phyloP scores from a whole-genome alignment of 2,113 vertebrate species.

The Xenopus borealis region DNA sequence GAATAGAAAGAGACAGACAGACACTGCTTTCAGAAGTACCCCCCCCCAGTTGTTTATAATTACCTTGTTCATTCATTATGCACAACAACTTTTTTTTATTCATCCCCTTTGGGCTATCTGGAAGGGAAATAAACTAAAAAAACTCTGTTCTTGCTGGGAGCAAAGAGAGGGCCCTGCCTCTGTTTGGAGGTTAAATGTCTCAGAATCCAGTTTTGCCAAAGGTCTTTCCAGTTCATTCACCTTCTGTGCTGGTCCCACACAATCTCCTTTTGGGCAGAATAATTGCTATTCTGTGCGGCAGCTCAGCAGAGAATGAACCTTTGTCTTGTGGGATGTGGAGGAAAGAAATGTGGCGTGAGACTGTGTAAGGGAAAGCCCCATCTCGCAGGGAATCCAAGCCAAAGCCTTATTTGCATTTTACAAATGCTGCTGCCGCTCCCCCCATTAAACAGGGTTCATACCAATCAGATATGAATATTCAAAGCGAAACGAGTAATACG shows the following conservation, averaged over 20 bases:
- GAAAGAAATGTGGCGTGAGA: constrained; percentile 42
- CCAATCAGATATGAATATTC: no score
- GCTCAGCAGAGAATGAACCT: constrained; percentile 25
- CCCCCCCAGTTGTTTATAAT: no score
- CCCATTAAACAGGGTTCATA: no score
- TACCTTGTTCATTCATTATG: no score
- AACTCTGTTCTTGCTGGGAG: background rate
- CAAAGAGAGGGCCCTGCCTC: background rate
- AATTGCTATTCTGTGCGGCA: constrained; percentile 35
- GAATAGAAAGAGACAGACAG: no score
- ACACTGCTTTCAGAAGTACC: no score
- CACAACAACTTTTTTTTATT: background rate
- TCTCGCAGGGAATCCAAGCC: constrained; percentile 10
- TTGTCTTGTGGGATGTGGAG: constrained; percentile 31
- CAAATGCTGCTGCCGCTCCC: no score
- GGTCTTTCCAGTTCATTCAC: constrained; percentile 42
- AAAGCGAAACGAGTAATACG: no score
- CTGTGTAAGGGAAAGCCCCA: constrained; percentile 10
- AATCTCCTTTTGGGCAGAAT: constrained; percentile 31
- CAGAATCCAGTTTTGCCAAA: background rate
- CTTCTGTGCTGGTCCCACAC: constrained; percentile 29
- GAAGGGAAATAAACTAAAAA: background rate
- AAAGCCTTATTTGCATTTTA: background rate
- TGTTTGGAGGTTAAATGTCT: background rate
- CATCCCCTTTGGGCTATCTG: background rate